Evolutionary conservation across 2,113 vertebrate species (phyloP).

Genomic region (Oreochromis spilurus): DNA sequence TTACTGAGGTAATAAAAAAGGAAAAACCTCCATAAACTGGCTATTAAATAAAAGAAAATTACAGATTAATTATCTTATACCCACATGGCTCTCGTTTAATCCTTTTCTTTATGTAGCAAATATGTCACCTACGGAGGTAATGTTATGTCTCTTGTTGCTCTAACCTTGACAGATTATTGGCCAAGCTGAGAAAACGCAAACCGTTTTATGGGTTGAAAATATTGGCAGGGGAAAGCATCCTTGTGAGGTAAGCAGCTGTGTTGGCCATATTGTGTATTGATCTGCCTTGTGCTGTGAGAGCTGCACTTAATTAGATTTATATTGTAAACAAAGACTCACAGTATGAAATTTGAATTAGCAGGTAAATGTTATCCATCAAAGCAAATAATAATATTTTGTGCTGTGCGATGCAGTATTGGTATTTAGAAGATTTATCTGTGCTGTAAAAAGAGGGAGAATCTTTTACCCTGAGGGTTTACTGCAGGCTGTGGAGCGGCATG

Average conservation of each 20-base stretch:
- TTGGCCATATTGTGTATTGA: constrained; percentile 84
- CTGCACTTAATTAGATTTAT: constrained; percentile 84
- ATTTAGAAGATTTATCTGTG: constrained; percentile 63
- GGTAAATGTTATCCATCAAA: constrained; percentile 75
- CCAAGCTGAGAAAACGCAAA: constrained; percentile 48
- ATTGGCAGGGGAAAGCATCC: constrained; percentile 72
- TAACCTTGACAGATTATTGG: constrained; percentile 75
- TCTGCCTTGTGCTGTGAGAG: constrained; percentile 66
- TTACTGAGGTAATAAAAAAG: background rate
- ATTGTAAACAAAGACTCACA: constrained; percentile 80
- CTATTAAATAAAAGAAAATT: background rate
- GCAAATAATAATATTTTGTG: constrained; percentile 71
- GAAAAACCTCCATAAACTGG: background rate
- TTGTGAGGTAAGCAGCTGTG: constrained; percentile 78
- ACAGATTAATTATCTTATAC: background rate
- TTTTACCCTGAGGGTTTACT: constrained; percentile 28
- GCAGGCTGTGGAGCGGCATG: constrained; percentile 22
- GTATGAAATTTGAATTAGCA: constrained; percentile 75
- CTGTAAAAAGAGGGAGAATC: constrained; percentile 33
- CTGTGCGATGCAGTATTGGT: constrained; percentile 62
- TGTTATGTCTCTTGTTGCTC: constrained; percentile 59
- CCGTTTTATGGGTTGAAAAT: constrained; percentile 70
- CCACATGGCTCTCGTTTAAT: background rate
- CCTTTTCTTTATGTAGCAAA: background rate
- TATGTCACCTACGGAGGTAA: constrained; percentile 31